Base-by-base conservation (phyloP, 1,140 invertebrate genomes). In the Aphelenchoides fujianensis region DNA sequence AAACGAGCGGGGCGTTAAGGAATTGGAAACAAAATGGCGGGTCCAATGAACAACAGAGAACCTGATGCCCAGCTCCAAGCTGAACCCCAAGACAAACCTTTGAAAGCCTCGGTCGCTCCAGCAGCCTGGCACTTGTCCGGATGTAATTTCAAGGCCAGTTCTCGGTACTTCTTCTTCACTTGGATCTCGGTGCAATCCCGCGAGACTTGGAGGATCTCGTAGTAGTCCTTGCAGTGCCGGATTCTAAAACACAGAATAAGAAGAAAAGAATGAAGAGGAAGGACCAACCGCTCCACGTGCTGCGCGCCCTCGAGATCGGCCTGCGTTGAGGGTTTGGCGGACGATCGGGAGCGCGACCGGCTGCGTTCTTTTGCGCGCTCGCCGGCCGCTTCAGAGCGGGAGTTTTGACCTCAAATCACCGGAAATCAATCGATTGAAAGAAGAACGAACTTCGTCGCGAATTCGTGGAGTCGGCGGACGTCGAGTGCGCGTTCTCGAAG, bases 121-220 rank as follows among this genome's bases (percentile, higher is more conserved):
- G 95, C 95, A 31, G 92, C 92, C 86, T 94, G 94, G 84, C 98
- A 98, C 86, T 99, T 99, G 84, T 99, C 96, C 0, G 96, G 96
- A 89, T 99, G 96, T 77, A 98, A 89, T 84, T 94, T 91, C 48
- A 98, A 86, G 0, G 96, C 95, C 70, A 98, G 86, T 86, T 97
- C 97, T 84, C 93, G 92, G 85, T 98, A 99, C 0, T 93, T 90
- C 85, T 96, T 97, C 85, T 97, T 98, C 32, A 99, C 90, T 78
- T 97, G 94, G 37, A 89, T 90, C 80, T 98, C 95, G 1, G 91
- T 91, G 0, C 92, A 91, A 69, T 95, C 92, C 86, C 35, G n/a
- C 9, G 36, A n/a, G 34, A 80, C 72, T 97, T 97, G 90, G 34
- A 98, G 87, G 79, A 98, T 93, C 88, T 98, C 94, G 87, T 98